phyloP scores from a whole-genome alignment of 2,888 invertebrate species.

The Corythucha ciliata region DNA sequence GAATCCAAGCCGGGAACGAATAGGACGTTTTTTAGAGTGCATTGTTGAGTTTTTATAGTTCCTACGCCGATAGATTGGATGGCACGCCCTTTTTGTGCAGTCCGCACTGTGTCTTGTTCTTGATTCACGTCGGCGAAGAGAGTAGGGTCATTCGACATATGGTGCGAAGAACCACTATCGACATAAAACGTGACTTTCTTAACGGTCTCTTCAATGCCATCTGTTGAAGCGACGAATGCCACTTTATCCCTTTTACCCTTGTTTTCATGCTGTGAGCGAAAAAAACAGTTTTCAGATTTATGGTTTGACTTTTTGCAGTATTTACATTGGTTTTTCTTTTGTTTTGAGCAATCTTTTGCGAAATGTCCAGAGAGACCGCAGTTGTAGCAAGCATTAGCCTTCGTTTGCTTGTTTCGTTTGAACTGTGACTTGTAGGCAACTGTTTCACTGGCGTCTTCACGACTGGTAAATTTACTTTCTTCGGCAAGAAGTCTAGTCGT shows the following conservation, averaged over 20 bases:
- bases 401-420: too few species aligned
- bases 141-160: conserved; percentile 9
- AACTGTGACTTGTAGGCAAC: too few species aligned
- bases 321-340: too few species aligned
- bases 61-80: conserved; percentile 4
- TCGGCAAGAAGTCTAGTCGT: conserved; percentile 10
- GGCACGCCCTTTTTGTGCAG: conserved; percentile 10
- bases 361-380: neutral
- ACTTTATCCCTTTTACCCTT: conserved; percentile 15
- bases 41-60: conserved; percentile 5
- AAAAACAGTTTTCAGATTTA: conserved; percentile 16
- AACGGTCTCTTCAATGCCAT: too few species aligned
- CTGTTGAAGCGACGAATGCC: neutral
- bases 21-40: too few species aligned
- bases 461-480: conserved; percentile 9
- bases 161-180: conserved; percentile 8
- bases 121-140: conserved; percentile 3
- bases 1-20: too few species aligned
- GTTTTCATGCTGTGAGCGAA: too few species aligned
- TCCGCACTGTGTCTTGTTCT: too few species aligned
- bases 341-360: neutral
- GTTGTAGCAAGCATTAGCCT: neutral
- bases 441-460: too few species aligned
- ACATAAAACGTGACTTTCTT: conserved; percentile 7
- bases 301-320: too few species aligned